Base-by-base conservation (phyloP, 2,888 invertebrate genomes). In the Heliconius hortense region DNA sequence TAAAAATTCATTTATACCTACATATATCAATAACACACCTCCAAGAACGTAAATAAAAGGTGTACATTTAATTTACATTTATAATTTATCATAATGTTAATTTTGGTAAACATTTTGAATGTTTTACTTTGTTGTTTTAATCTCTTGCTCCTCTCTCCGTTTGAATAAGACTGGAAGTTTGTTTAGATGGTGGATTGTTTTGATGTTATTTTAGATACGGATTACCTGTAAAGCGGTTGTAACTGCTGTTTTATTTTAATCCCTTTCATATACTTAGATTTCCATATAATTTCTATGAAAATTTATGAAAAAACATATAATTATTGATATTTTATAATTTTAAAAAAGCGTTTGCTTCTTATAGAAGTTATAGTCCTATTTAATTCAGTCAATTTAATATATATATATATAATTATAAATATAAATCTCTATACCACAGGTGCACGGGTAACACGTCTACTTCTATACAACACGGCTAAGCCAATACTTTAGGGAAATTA, bases 21-120 rank as follows among this genome's bases (percentile, higher is more conserved):
- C 72, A 63, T 76, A 72, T 80, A 79, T 79, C 78, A 75, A 77
- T 79, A 78, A 74, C 77, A 75, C 78, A 79, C 76, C 79, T 79
- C 75, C 71, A 67, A 78, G 77, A 79, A 73, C 78, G 79, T 78
- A 76, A 79, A 79, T 78, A 81, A 62, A 62, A 78, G 68, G 76
- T 66, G 72, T 77, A 76, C 74, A 72, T 80, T 77, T 71, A 76
- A 78, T 79, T 76, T 76, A 76, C 75, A 79, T 80, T 71, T 67
- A 73, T 81, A 77, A 80, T 75, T 75, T 59, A 74, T 69, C 74
- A 74, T 62, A 63, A 74, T 63, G 74, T 74, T 69, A 69, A 74
- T 69, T 35, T 53, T 13, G 69, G 39, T 31, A 59, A 73, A 63
- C 63, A 69, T 24, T 56, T 48, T 8, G 24, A 71, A 75, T 66